Conservation (phyloP, 2,797 vertebrate species). For the Cynopterus sphinx region DNA sequence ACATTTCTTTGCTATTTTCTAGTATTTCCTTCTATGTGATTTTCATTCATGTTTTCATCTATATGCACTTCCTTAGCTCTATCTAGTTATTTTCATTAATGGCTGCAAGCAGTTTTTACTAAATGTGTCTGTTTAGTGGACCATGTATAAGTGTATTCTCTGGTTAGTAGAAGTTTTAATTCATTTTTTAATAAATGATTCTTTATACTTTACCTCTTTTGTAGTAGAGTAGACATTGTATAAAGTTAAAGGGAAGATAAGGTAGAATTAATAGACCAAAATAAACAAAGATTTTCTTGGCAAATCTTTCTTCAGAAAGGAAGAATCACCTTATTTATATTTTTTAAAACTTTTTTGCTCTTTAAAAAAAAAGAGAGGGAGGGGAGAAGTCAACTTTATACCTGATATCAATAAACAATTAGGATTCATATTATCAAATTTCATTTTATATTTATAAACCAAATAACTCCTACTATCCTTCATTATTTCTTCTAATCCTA, state of each 20-base stretch:
- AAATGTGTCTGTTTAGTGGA: slow-evolving; percentile 33
- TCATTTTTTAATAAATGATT: slow-evolving; percentile 69
- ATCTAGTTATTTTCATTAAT: slow-evolving; percentile 50
- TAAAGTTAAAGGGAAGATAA: slow-evolving; percentile 22
- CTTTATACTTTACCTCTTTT: slow-evolving; percentile 60
- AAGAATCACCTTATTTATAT: slow-evolving; percentile 21
- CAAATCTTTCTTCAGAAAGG: background rate
- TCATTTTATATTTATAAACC: slow-evolving; percentile 49
- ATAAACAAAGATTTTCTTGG: slow-evolving; percentile 23
- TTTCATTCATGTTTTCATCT: slow-evolving; percentile 55
- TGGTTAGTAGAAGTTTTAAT: slow-evolving; percentile 58
- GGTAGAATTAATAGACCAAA: slow-evolving; percentile 46
- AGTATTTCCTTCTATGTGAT: background rate
- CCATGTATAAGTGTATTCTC: slow-evolving; percentile 60
- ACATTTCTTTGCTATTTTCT: slow-evolving; percentile 53
- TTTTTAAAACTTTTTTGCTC: slow-evolving; percentile 3
- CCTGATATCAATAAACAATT: background rate
- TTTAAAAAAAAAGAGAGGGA: background rate
- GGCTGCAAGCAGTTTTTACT: slow-evolving; percentile 58
- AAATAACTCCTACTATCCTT: background rate
- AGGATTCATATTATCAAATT: slow-evolving; percentile 14
- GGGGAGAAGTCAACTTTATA: slow-evolving; percentile 5
- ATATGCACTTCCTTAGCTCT: background rate
- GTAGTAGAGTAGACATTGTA: slow-evolving; percentile 2
- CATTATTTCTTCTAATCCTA: slow-evolving; percentile 32